Base-by-base conservation (phyloP, 2,113 vertebrate species). In the Eubucco bourcierii region DNA sequence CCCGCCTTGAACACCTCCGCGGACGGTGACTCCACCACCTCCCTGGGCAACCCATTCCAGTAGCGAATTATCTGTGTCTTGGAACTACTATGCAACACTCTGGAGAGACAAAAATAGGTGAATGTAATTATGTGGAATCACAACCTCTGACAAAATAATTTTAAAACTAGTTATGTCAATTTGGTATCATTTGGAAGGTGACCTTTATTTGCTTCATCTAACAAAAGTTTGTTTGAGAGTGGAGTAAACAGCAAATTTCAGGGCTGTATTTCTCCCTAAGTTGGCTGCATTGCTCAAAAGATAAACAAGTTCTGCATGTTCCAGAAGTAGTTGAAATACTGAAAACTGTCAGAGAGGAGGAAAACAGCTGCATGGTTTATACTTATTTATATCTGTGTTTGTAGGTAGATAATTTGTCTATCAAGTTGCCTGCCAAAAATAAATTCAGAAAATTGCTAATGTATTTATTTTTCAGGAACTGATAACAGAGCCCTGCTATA, bases 381-480 rank as follows among this genome's bases (percentile, higher is more conserved):
- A 29, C 52, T 92, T 92, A 90, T 92, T 94, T 95, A 66, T 93
- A 88, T 84, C 92, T 77, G 34, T 17, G 58, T 94, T 80, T 89
- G 64, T 79, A 94, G 60, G 64, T 84, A 87, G 79, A 39, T 91
- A 80, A 92, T 95, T 92, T 91, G 39, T 82, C 60, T 87, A 52
- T 73, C 79, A 80, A 80, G 39, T 66, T 89, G 46, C 24, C n/a
- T 92, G 58, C 79, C 87, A 82, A 91, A 96, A 95, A 87, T 95
- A 89, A 95, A 77, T 52, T 41, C n/a, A 74, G 56, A 76, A 83
- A 85, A 89, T 73, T 89, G 41, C 52, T 91, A 77, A 91, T 89
- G 29, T 65, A 61, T 91, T 75, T 88, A 73, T 91, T 96, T 89
- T 63, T 95, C 82, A 65, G 44, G 55, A 79, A 44, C 39, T 61